A percentile compares a stretch with the other conserved stretches of the same genome.
Conservation (phyloP, 2,888 invertebrate species). For the Caenorhabditis sp. region DNA sequence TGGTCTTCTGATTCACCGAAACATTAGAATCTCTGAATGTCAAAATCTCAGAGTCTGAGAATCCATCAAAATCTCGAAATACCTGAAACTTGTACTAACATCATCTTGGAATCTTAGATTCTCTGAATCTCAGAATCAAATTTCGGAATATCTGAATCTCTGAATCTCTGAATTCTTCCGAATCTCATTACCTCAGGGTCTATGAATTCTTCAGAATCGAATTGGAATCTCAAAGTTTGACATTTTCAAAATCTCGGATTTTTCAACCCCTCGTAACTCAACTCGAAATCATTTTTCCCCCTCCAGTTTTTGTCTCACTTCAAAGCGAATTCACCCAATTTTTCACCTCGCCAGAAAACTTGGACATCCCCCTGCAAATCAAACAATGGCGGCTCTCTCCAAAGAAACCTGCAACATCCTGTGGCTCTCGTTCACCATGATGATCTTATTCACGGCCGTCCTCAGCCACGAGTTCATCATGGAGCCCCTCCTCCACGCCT, state of each 20-base stretch:
- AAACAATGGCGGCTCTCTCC: background rate
- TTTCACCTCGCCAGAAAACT: background rate
- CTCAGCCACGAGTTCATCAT: slow-evolving; percentile 44
- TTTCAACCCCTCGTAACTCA: background rate
- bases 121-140: no score
- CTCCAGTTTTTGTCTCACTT: no score
- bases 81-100: no score
- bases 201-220: background rate
- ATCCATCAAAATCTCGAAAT: no score
- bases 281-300: background rate
- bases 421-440: slow-evolving; percentile 34
- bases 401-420: slow-evolving; percentile 32
- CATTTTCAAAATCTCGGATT: background rate
- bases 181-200: background rate
- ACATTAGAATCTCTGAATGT: no score
- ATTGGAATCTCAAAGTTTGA: background rate
- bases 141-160: no score
- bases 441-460: slow-evolving; percentile 41
- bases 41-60: no score
- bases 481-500: slow-evolving; percentile 36
- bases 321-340: background rate
- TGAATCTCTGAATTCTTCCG: no score
- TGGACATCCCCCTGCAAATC: background rate
- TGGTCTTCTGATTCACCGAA: no score
- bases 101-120: no score